These are phyloP conservation scores for Drosophila nigricruria DNA, from an alignment of 2,888 invertebrate species.

Conservation along the genomic window DNA sequence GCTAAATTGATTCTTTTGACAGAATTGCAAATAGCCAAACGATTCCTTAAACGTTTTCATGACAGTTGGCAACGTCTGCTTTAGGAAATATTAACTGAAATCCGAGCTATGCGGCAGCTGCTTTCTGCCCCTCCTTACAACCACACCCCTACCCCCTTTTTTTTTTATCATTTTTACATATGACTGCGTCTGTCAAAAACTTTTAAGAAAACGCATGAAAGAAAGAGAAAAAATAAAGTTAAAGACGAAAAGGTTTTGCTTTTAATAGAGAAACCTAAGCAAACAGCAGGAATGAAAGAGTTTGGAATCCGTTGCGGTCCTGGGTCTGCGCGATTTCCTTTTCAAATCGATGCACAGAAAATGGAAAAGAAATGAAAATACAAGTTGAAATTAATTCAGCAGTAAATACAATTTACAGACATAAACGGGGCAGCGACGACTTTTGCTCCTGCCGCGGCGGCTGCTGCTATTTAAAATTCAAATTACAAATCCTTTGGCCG, in stretches of 20 bases:
- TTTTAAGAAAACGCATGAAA: constrained; percentile 55
- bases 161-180: constrained; percentile 58
- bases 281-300: constrained; percentile 40
- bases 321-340: constrained; percentile 34
- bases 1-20: constrained; percentile 47
- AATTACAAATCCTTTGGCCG: constrained; percentile 75
- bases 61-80: constrained; percentile 19
- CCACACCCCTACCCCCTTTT: constrained; percentile 62
- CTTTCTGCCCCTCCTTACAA: constrained; percentile 19
- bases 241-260: constrained; percentile 42
- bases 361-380: constrained; percentile 55
- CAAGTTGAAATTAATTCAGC: constrained; percentile 77
- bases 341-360: constrained; percentile 45
- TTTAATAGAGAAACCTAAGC: constrained; percentile 62
- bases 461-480: constrained; percentile 79
- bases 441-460: constrained; percentile 31
- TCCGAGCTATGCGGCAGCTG: constrained; percentile 68
- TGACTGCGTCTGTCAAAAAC: constrained; percentile 75
- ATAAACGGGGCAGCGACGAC: constrained; percentile 28
- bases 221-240: constrained; percentile 5
- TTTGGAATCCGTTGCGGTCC: constrained; percentile 8
- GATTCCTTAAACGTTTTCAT: constrained; percentile 1
- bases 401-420: constrained; percentile 77
- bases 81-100: constrained; percentile 55
- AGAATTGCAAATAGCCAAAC: constrained; percentile 5